phyloP scores from a whole-genome alignment of 2,888 invertebrate species.

The Malthinus seriepunctatus region DNA sequence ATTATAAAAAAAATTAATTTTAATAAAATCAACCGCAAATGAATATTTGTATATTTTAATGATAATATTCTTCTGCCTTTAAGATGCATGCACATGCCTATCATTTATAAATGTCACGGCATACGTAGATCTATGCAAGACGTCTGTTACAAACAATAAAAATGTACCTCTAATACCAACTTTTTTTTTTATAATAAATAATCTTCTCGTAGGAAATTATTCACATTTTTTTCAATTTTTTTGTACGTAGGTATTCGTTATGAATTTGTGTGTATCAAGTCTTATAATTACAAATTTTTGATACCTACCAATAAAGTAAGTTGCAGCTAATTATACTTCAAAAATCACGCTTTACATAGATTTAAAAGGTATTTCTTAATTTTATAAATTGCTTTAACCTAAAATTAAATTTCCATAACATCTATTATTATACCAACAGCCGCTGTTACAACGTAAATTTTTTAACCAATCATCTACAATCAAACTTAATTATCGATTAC shows the following conservation, averaged over 20 bases:
- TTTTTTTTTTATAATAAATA: neutral
- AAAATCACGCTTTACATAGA: no score
- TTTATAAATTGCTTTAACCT: neutral
- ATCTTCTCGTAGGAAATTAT: no score
- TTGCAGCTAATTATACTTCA: no score
- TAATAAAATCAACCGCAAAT: constrained; percentile 7
- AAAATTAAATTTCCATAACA: constrained; percentile 3
- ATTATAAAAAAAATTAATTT: constrained; percentile 2
- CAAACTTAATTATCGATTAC: no score
- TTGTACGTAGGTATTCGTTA: no score
- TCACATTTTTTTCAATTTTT: no score
- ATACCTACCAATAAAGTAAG: no score
- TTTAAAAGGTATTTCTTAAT: no score
- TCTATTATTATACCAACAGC: constrained; percentile 6
- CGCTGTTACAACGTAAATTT: no score
- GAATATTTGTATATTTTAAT: constrained; percentile 4
- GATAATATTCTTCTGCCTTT: neutral
- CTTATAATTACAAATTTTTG: no score
- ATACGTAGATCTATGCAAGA: neutral
- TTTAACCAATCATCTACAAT: no score
- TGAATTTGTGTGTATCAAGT: no score
- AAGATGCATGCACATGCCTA: constrained; percentile 4
- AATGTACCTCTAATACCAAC: neutral
- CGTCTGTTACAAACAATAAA: neutral
- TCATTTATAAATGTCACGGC: constrained; percentile 2